Percentiles rank a stretch among this genome's conserved stretches.
Conservation (phyloP, 2,113 vertebrate genomes). For the Regulus satrapa region DNA sequence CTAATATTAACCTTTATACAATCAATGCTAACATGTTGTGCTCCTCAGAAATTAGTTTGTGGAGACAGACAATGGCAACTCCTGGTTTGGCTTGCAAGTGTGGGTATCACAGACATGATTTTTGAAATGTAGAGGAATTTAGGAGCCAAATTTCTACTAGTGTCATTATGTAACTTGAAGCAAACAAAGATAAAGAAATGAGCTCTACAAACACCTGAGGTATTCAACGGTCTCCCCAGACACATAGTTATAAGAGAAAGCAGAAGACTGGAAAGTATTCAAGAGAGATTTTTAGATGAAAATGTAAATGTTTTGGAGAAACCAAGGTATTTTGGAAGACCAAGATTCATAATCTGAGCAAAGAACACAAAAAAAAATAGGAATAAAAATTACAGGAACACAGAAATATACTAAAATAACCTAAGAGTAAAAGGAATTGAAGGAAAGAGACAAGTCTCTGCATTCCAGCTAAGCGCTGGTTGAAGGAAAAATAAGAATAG, state of each 20-base stretch:
- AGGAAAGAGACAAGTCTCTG: background rate
- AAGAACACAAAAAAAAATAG: background rate
- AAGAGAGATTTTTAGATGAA: background rate
- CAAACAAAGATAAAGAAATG: background rate
- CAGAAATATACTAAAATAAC: background rate
- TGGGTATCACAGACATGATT: background rate
- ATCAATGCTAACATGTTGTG: background rate
- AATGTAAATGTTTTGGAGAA: background rate
- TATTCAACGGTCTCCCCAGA: background rate
- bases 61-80: background rate
- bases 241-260: background rate
- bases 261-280: background rate
- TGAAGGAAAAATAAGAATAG: background rate
- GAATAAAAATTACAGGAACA: background rate
- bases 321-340: background rate
- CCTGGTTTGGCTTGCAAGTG: background rate
- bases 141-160: background rate
- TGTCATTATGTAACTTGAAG: background rate
- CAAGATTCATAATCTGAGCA: background rate
- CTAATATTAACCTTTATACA: background rate
- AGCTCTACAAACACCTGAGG: background rate
- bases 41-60: background rate
- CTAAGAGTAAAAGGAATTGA: background rate
- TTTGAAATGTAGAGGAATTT: background rate
- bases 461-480: background rate